Conservation (phyloP, 2,888 invertebrate species). For the Conus canariensis region DNA sequence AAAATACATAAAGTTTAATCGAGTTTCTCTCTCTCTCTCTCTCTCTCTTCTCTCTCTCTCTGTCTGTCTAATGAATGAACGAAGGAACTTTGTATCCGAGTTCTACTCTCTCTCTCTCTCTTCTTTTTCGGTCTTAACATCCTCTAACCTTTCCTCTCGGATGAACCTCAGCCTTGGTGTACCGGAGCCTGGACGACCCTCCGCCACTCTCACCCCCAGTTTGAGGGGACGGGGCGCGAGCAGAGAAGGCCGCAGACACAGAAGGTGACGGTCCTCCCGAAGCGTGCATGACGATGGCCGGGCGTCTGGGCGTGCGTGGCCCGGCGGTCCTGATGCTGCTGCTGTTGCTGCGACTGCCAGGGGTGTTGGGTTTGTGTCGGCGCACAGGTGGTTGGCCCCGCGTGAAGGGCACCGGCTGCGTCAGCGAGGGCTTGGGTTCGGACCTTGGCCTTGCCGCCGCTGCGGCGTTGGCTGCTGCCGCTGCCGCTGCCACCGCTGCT, state of each 20-base stretch:
- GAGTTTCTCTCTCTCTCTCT: too few species aligned
- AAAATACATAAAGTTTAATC: too few species aligned
- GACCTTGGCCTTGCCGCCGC: not conserved
- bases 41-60: too few species aligned
- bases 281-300: not conserved
- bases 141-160: conserved; percentile 34
- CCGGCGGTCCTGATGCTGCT: not conserved
- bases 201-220: not conserved
- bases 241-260: too few species aligned
- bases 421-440: conserved; percentile 19
- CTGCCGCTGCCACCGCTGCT: not conserved
- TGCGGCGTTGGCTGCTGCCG: not conserved
- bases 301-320: not conserved
- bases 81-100: too few species aligned
- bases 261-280: not conserved
- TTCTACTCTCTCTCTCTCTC: too few species aligned
- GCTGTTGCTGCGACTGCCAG: not conserved
- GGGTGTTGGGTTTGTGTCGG: not conserved
- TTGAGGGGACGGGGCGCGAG: too few species aligned
- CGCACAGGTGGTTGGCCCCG: conserved; percentile 22
- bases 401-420: conserved; percentile 32
- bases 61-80: too few species aligned
- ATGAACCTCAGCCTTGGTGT: conserved; percentile 34
- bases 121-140: not conserved
- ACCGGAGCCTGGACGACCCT: not conserved